These are phyloP conservation scores for Anguilla pacifica DNA, from an alignment of 2,797 vertebrate genomes.

Conservation along the genomic window DNA sequence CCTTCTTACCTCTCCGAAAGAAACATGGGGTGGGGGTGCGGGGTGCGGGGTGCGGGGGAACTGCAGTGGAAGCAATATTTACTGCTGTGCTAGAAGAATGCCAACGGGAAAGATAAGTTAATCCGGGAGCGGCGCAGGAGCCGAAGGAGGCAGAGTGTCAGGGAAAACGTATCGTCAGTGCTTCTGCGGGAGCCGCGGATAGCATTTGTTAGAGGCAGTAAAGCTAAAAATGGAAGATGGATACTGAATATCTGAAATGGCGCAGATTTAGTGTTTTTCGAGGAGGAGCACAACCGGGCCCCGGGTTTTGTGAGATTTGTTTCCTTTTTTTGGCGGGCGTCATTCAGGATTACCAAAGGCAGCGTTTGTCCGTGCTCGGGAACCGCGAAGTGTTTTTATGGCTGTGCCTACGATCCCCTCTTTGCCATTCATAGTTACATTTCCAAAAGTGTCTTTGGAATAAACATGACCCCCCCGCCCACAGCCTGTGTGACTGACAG, in stretches of 20 bases:
- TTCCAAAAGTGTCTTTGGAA: not conserved
- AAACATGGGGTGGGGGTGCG: constrained; percentile 30
- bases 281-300: constrained; percentile 37
- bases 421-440: not conserved
- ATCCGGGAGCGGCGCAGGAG: constrained; percentile 57
- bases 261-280: constrained; percentile 52
- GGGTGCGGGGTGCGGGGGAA: constrained; percentile 32
- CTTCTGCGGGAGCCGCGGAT: constrained; percentile 49
- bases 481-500: not conserved
- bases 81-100: constrained; percentile 46
- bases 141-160: constrained; percentile 52
- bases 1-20: constrained; percentile 37
- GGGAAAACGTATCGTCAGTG: constrained; percentile 60
- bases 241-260: constrained; percentile 52
- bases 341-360: constrained; percentile 41
- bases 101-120: constrained; percentile 66
- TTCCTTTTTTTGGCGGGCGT: constrained; percentile 49
- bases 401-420: constrained; percentile 2
- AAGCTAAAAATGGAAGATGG: constrained; percentile 53
- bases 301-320: constrained; percentile 29
- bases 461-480: not conserved
- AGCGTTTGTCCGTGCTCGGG: constrained; percentile 43
- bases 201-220: constrained; percentile 60
- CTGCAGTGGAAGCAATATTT: constrained; percentile 65
- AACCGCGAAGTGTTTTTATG: constrained; percentile 30